Percentiles rank a stretch among this genome's conserved stretches.
These are phyloP conservation scores for Archilochus colubris DNA, from an alignment of 2,113 vertebrate genomes.

Conservation along the genomic window DNA sequence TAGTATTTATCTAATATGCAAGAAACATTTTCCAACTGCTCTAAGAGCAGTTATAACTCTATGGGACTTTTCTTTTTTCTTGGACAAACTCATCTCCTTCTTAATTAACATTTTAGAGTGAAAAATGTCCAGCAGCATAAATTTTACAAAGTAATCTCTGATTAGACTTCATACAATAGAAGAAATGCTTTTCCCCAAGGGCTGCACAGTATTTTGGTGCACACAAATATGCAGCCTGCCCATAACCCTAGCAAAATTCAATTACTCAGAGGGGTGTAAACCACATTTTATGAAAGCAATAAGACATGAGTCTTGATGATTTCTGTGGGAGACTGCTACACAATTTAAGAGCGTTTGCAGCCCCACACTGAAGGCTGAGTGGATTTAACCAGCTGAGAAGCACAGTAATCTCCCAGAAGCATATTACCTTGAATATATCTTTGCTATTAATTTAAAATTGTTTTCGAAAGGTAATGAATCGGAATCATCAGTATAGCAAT, in stretches of 20 bases:
- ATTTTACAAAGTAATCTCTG: conserved; percentile 14
- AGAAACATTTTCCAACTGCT: background rate
- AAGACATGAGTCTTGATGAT: conserved; percentile 53
- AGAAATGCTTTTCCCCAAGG: background rate
- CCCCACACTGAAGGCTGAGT: background rate
- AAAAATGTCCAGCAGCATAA: conserved; percentile 32
- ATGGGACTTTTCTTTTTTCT: background rate
- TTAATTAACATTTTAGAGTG: conserved; percentile 49
- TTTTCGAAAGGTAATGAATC: conserved; percentile 31
- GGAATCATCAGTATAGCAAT: background rate
- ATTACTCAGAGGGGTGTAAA: conserved; percentile 60
- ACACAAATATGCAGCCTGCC: conserved; percentile 14
- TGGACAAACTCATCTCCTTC: background rate
- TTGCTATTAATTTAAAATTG: conserved; percentile 32
- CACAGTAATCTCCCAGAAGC: conserved; percentile 17
- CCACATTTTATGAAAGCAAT: conserved; percentile 57
- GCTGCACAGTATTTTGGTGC: background rate
- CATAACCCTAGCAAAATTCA: conserved; percentile 51
- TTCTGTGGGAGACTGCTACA: conserved; percentile 27
- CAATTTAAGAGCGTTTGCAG: conserved; percentile 21
- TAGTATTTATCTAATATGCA: background rate
- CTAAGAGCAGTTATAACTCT: background rate
- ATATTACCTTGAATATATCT: background rate
- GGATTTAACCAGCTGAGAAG: conserved; percentile 30
- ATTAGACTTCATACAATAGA: background rate